Conservation (phyloP, 2,113 vertebrate genomes). For the Scolopax mira region DNA sequence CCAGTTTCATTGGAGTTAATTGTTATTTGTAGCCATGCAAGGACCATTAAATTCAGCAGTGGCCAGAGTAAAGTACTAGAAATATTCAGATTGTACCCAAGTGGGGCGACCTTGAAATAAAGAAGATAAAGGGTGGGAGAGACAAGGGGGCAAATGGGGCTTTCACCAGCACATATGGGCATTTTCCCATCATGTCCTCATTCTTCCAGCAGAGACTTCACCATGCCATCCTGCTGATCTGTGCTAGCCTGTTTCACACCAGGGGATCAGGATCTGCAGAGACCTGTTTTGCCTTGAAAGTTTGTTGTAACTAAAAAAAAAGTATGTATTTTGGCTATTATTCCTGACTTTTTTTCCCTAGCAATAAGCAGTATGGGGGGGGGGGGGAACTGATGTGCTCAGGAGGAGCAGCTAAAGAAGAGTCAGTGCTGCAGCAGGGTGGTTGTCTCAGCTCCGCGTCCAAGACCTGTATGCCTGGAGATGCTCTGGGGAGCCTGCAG, state of each 20-base stretch:
- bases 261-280: neutral
- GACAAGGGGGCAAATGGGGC: no score
- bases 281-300: neutral
- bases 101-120: neutral
- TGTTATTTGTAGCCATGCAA: neutral
- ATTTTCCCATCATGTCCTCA: neutral
- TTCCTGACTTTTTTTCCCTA: neutral
- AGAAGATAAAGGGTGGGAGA: neutral
- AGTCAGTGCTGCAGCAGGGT: neutral
- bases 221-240: neutral
- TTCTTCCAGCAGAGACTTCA: neutral
- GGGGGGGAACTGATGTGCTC: neutral
- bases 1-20: neutral
- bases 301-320: neutral
- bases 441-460: neutral
- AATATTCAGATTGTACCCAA: neutral
- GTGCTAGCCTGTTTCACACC: neutral
- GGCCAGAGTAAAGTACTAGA: neutral
- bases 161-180: neutral
- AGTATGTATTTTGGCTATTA: neutral
- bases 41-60: neutral
- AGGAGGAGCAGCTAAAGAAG: neutral
- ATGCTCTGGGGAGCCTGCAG: neutral
- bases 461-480: rapidly evolving
- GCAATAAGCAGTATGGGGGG: neutral